A percentile compares a stretch with the other conserved stretches of the same genome.
phyloP scores from a whole-genome alignment of 2,113 vertebrate genomes.

The Corythaixoides concolor region DNA sequence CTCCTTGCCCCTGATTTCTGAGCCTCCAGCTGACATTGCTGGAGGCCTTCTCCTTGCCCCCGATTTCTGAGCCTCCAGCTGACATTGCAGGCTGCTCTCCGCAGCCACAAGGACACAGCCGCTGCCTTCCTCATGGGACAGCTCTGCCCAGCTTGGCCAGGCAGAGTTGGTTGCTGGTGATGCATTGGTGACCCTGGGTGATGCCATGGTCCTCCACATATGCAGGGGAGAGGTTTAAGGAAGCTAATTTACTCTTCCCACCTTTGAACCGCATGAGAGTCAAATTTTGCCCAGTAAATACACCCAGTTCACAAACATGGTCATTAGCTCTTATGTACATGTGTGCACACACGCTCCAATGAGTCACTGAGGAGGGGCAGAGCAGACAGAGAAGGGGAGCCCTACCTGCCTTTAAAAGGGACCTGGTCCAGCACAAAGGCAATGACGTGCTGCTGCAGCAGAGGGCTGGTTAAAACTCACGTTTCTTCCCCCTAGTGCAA shows the following conservation, averaged over 20 bases:
- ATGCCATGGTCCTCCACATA: neutral
- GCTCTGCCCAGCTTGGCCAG: neutral
- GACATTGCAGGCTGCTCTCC: neutral
- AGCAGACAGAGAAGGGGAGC: neutral
- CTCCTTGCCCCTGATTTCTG: neutral
- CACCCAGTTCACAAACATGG: accelerated
- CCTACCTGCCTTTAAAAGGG: neutral
- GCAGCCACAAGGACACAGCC: neutral
- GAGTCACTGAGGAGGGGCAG: neutral
- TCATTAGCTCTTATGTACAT: neutral
- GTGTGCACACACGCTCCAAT: neutral
- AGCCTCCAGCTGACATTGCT: neutral
- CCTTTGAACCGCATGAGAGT: neutral
- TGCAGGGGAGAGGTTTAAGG: neutral
- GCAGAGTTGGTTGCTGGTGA: neutral
- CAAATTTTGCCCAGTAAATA: neutral
- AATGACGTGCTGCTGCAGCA: neutral
- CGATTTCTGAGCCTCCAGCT: neutral
- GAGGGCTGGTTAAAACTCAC: neutral
- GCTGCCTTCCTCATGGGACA: neutral
- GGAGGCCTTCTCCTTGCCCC: neutral
- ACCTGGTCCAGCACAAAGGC: neutral
- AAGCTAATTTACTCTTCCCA: neutral
- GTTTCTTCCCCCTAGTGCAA: neutral
- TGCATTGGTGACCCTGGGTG: neutral